Evolutionary conservation across 2,888 invertebrate genomes (phyloP).

Genomic region (Oligia fasciuncula): DNA sequence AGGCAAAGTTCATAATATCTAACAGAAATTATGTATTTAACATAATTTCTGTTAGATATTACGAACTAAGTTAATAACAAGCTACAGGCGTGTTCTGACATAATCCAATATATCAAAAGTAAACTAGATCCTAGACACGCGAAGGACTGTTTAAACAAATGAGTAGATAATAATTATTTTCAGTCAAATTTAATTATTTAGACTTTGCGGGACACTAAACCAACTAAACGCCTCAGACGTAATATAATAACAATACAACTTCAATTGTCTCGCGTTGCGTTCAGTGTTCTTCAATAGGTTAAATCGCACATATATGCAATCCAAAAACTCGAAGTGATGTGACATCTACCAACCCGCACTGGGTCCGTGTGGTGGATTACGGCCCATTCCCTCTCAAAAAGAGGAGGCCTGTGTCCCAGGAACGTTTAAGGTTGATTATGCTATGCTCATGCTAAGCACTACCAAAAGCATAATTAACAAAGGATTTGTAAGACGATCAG

Average conservation of each 20-base stretch:
- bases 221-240: too few relatives aligned
- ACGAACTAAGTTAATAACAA: slow-evolving; percentile 23
- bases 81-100: slow-evolving; percentile 37
- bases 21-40: too few relatives aligned
- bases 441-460: too few relatives aligned
- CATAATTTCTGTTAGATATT: slow-evolving; percentile 9
- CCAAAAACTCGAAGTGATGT: background rate
- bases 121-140: slow-evolving; percentile 38
- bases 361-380: background rate
- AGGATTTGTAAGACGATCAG: background rate
- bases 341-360: too few relatives aligned
- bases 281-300: too few relatives aligned
- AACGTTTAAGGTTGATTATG: too few relatives aligned
- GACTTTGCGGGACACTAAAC: too few relatives aligned
- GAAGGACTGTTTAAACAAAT: slow-evolving; percentile 16
- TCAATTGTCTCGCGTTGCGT: too few relatives aligned
- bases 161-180: slow-evolving; percentile 7
- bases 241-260: too few relatives aligned
- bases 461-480: background rate
- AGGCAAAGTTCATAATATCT: too few relatives aligned
- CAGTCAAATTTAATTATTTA: background rate
- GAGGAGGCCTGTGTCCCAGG: too few relatives aligned
- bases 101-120: slow-evolving; percentile 37
- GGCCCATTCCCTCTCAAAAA: too few relatives aligned
- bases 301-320: background rate